Percentiles rank a stretch among this genome's conserved stretches.
These are phyloP conservation scores for Myrmecophaga tridactyla DNA, from an alignment of 2,113 vertebrate species.

Conservation along the genomic window DNA sequence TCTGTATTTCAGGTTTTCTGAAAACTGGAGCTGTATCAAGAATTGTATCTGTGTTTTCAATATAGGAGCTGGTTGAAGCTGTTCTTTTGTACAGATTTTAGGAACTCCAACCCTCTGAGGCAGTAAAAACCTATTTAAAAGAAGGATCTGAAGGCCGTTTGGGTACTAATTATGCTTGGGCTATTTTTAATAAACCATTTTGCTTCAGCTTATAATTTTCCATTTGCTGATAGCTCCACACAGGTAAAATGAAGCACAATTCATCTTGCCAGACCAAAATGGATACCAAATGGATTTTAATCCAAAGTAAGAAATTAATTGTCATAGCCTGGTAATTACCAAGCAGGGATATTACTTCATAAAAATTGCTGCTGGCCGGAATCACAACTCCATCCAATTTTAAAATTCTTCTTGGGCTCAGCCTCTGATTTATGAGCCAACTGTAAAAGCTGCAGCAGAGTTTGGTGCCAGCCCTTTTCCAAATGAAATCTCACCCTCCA, in stretches of 20 bases:
- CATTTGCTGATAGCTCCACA: slow-evolving; percentile 33
- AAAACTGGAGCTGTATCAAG: not conserved
- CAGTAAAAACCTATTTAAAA: slow-evolving; percentile 1
- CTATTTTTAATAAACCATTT: slow-evolving; percentile 55
- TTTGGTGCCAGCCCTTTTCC: slow-evolving; percentile 32
- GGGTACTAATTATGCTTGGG: slow-evolving; percentile 36
- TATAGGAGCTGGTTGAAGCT: not conserved
- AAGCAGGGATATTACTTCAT: slow-evolving; percentile 53
- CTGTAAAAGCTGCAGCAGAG: slow-evolving; percentile 40
- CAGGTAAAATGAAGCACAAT: slow-evolving; percentile 51
- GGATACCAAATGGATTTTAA: slow-evolving; percentile 53
- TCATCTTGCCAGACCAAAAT: slow-evolving; percentile 49
- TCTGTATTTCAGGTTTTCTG: slow-evolving; percentile 6
- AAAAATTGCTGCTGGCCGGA: slow-evolving; percentile 50
- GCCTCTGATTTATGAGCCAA: slow-evolving; percentile 59
- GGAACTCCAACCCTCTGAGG: not conserved
- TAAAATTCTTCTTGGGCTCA: slow-evolving; percentile 53
- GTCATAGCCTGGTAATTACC: slow-evolving; percentile 60
- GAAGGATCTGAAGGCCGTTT: slow-evolving; percentile 19
- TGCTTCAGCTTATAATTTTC: slow-evolving; percentile 49
- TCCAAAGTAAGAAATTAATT: slow-evolving; percentile 68
- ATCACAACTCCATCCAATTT: slow-evolving; percentile 62
- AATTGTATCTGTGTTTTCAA: no score
- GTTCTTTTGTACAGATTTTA: not conserved
- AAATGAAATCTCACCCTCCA: slow-evolving; percentile 62